Evolutionary conservation across 2,888 invertebrate genomes (phyloP), one percentile per base, ranked within the genome.

Genomic region (Phaedon cochleariae): DNA sequence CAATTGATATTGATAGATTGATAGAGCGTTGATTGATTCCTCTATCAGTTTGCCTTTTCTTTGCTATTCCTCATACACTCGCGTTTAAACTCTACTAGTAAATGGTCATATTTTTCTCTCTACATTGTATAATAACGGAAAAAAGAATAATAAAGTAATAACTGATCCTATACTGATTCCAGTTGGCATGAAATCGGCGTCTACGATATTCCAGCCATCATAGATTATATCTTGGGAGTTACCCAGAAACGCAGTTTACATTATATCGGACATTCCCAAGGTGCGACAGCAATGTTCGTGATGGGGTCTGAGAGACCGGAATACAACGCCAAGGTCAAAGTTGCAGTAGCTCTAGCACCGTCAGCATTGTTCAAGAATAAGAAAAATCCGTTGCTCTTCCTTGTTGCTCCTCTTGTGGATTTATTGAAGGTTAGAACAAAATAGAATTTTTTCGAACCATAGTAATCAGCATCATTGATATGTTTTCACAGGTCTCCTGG

Each of bases 141-240:
- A n/a, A n/a, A n/a, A n/a, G n/a, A n/a, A n/a, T n/a, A n/a, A n/a
- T n/a, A n/a, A n/a, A n/a, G n/a, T n/a, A n/a, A n/a, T n/a, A n/a
- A n/a, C n/a, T n/a, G n/a, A n/a, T n/a, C n/a, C n/a, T n/a, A n/a
- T n/a, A 9, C 10, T 34, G 31, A 34, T 34, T 34, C 55, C 62
- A 93, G 93, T 65, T 95, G 91, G 90, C 92, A 95, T 77, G 90
- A 94, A 78, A 92, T 95, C 80, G 93, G 91, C 0, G 81, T 87
- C 59, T 87, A 85, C 69, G 96, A 96, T 81, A 78, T 96, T 41
- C 94, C 95, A 0, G 88, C 92, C 0, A 90, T 90, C 84, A 90
- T 96, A 53, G 91, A 96, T 78, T 88, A 90, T 76, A 85, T 90
- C 21, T 81, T 90, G 1, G 73, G 79, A 0, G 58, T 71, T 0